Evolutionary conservation across 64 coral and sea anemone genomes (phyloP).

Genomic region (Stichodactyla mertensii): DNA sequence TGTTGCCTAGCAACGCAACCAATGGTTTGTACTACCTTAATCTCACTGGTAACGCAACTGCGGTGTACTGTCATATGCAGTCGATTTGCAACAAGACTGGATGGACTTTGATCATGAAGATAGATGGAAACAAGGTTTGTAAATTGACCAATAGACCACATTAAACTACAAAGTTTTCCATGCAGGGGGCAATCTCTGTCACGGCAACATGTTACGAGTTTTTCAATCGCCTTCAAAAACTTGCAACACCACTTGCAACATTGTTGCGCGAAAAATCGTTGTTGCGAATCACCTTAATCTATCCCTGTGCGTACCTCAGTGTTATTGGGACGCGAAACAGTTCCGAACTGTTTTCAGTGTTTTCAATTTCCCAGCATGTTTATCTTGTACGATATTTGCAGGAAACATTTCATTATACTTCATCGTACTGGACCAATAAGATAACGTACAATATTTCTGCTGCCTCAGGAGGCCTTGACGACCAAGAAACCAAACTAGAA

Average conservation of each 20-base stretch:
- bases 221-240: too few relatives aligned
- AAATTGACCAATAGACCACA: not conserved
- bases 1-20: not conserved
- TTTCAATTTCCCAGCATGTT: too few relatives aligned
- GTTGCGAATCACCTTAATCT: too few relatives aligned
- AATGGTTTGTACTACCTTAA: not conserved
- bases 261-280: too few relatives aligned
- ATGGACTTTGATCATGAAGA: constrained; percentile 5
- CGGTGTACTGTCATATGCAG: not conserved
- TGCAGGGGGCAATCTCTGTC: too few relatives aligned
- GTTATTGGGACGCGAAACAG: too few relatives aligned
- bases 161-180: not conserved
- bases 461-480: not conserved
- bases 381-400: not conserved
- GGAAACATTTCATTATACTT: constrained; percentile 28
- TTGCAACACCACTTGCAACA: too few relatives aligned
- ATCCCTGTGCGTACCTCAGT: too few relatives aligned
- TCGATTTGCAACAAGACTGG: not conserved
- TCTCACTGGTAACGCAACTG: not conserved
- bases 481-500: constrained; percentile 33
- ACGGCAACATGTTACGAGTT: too few relatives aligned
- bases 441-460: constrained; percentile 5
- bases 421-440: constrained; percentile 31
- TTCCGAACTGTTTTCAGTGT: too few relatives aligned
- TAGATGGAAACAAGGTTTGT: not conserved